A percentile compares a stretch with the other conserved stretches of the same genome.
These are phyloP conservation scores for Ectobius pallidus DNA, from an alignment of 2,888 invertebrate genomes.

Conservation along the genomic window DNA sequence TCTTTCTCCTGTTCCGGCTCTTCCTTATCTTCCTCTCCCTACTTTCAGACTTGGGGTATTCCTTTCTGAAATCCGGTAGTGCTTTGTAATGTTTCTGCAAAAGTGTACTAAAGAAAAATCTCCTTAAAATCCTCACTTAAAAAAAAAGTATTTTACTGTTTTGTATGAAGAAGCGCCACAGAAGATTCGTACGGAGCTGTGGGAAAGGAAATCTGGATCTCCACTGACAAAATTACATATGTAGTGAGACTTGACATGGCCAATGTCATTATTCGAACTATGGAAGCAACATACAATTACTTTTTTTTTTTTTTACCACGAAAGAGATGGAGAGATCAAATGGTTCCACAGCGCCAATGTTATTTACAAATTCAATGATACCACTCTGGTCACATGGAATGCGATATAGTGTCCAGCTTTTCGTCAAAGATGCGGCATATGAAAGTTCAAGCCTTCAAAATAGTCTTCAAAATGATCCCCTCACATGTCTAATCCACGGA, in stretches of 20 bases:
- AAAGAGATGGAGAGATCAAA: slow-evolving; percentile 7
- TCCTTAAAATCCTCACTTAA: too few relatives aligned
- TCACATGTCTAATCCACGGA: too few relatives aligned
- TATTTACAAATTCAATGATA: neutral
- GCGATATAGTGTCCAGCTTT: neutral
- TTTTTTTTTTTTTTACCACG: neutral
- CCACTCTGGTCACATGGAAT: neutral
- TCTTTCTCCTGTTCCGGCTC: too few relatives aligned
- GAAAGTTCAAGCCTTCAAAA: neutral
- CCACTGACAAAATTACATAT: neutral
- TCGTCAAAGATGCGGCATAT: too few relatives aligned
- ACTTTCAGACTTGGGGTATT: too few relatives aligned
- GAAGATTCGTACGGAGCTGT: neutral
- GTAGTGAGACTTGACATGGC: neutral
- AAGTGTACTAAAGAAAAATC: too few relatives aligned
- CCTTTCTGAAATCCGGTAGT: too few relatives aligned
- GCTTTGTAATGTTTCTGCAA: neutral
- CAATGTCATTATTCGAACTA: neutral
- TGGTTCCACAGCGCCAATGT: neutral
- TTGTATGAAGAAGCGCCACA: neutral
- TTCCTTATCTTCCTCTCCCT: too few relatives aligned
- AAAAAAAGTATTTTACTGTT: neutral
- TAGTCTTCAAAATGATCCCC: neutral
- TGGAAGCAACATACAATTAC: neutral
- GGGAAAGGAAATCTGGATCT: slow-evolving; percentile 7